These are phyloP conservation scores for Balaenoptera acutorostrata DNA, from an alignment of 2,113 vertebrate species.

Conservation along the genomic window DNA sequence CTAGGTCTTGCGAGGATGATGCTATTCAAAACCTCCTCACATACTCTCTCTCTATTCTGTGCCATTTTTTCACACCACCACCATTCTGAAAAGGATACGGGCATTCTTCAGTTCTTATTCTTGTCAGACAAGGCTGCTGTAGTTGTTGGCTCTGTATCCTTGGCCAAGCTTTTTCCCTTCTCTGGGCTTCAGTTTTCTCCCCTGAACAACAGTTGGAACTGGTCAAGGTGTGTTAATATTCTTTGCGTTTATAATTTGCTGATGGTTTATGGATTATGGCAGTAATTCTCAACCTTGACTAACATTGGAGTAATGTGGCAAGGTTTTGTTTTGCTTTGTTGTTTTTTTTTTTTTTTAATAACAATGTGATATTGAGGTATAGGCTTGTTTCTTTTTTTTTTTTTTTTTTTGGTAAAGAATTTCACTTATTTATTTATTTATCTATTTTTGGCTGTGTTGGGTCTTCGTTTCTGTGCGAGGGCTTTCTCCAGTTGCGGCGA, in stretches of 20 bases:
- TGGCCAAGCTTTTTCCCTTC: neutral
- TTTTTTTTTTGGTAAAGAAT: too few relatives aligned
- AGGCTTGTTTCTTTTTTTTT: too few relatives aligned
- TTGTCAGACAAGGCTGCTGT: neutral
- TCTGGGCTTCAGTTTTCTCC: neutral
- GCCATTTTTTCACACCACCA: neutral
- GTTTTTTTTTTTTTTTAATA: neutral
- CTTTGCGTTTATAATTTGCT: neutral
- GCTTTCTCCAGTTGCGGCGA: too few relatives aligned
- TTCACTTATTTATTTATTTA: too few relatives aligned
- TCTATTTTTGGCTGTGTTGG: too few relatives aligned
- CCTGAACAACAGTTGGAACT: neutral
- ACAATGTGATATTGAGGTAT: too few relatives aligned
- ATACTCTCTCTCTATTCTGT: rapidly evolving
- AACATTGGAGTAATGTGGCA: neutral
- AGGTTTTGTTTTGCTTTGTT: neutral
- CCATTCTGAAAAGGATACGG: neutral
- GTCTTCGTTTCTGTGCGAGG: too few relatives aligned
- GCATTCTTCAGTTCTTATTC: neutral
- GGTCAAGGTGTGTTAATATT: neutral
- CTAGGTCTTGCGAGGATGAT: neutral
- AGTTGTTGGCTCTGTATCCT: neutral
- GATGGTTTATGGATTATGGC: neutral
- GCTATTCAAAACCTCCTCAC: neutral
- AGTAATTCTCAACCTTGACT: neutral